phyloP scores from a whole-genome alignment of 1,140 invertebrate species.

The Coenobita brevimanus region DNA sequence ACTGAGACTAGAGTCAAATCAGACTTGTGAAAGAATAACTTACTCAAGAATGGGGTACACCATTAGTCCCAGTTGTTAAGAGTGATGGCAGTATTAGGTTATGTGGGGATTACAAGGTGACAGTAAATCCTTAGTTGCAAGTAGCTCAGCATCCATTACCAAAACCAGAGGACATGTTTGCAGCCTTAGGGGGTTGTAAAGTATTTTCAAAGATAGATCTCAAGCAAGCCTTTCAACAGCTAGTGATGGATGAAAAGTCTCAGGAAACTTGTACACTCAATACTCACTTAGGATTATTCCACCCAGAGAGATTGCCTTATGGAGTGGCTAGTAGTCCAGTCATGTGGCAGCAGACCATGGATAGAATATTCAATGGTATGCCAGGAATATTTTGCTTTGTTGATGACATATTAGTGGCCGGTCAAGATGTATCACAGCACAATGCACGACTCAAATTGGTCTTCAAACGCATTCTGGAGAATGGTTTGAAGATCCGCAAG shows the following conservation, averaged over 20 bases:
- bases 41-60: too few species aligned
- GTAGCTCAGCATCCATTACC: constrained; percentile 72
- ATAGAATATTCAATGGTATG: neutral
- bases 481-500: too few species aligned
- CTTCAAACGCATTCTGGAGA: too few species aligned
- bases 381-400: neutral
- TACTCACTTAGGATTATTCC: constrained; percentile 14
- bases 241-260: constrained; percentile 71
- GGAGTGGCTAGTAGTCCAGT: neutral
- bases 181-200: constrained; percentile 70
- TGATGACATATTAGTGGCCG: neutral
- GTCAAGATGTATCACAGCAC: neutral
- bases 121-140: constrained; percentile 72
- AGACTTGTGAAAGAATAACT: too few species aligned
- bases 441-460: neutral
- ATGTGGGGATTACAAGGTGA: constrained; percentile 73
- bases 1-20: too few species aligned
- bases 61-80: neutral
- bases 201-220: constrained; percentile 72
- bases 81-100: constrained; percentile 48
- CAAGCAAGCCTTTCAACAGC: constrained; percentile 71
- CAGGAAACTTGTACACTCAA: constrained; percentile 60
- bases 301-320: neutral
- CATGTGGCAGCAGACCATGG: constrained; percentile 4
- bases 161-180: constrained; percentile 71